Base-by-base conservation (phyloP, 2,797 vertebrate genomes). In the Smutsia gigantea region DNA sequence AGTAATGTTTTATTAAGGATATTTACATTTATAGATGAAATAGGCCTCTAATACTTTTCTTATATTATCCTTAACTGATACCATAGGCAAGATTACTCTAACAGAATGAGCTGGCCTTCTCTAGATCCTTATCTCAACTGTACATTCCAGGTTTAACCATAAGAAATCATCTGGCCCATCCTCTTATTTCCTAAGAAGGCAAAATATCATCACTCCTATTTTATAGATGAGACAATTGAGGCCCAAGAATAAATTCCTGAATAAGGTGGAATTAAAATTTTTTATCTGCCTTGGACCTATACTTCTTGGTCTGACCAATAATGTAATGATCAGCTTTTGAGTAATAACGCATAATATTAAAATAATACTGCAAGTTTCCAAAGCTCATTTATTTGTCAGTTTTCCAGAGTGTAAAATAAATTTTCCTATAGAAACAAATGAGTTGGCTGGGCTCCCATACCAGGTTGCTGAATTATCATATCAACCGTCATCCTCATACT, bases 291-390 rank as follows among this genome's bases (percentile, higher is more conserved):
- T 69, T 87, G 49, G 55, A n/a, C 31, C 57, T 82, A 29, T 39
- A 87, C 14, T 42, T 95, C 77, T 68, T 87, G 71, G 15, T 78
- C n/a, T 91, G 75, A 81, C 14, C 51, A 81, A 82, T 66, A 82
- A 91, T 49, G 59, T 81, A 31, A 68, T 68, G 59, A 81, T 59
- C 59, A 89, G 69, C 34, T 59, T 37, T 79, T n/a, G 7, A 77
- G 9, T 72, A 87, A 63, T 53, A 72, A 13, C 71, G 5, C 12
- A 63, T 34, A 85, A 59, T 72, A 57, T 79, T 79, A 92, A 92
- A 92, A 87, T 83, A 78, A 64, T 27, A 39, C 31, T 29, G 12
- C 37, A 84, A 64, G 21, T 78, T 93, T 78, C 61, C 63, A 69
- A 91, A 66, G 53, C 46, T 63, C 4, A 57, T 49, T 90, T 39